Evolutionary conservation across 2,797 vertebrate species (phyloP).

Genomic region (Lacerta agilis): DNA sequence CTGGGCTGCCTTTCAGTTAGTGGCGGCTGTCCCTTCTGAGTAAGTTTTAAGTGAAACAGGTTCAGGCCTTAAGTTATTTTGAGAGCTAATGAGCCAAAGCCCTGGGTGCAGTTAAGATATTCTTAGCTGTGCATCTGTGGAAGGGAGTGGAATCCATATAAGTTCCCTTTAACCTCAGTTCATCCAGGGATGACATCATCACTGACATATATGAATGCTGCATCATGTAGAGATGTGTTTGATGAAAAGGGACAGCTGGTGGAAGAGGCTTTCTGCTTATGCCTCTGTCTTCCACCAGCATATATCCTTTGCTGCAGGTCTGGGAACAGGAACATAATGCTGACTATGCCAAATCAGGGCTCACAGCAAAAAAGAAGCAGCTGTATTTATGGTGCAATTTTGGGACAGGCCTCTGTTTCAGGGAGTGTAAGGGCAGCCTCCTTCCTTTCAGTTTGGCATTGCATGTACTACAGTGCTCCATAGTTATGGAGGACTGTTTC

Average conservation of each 20-base stretch:
- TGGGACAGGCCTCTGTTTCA: neutral
- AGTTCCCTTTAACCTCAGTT: neutral
- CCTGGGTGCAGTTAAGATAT: constrained; percentile 8
- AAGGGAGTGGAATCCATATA: neutral
- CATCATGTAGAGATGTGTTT: neutral
- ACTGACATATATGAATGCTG: neutral
- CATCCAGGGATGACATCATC: neutral
- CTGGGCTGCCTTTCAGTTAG: neutral
- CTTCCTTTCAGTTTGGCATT: neutral
- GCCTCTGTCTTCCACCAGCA: neutral
- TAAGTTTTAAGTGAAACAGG: neutral
- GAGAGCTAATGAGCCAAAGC: neutral
- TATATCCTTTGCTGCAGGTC: neutral
- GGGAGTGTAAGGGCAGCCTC: neutral
- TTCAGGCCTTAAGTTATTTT: constrained; percentile 8
- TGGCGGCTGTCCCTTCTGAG: neutral
- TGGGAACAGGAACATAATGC: neutral
- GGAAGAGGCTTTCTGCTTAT: neutral
- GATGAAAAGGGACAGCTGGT: neutral
- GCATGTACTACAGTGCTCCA: neutral
- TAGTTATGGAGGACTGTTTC: neutral
- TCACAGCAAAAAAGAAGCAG: neutral
- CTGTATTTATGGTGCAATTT: neutral
- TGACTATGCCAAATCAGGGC: neutral
- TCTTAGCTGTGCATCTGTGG: neutral